Conservation (phyloP, 2,888 invertebrate species). For the Sminthurides aquaticus region DNA sequence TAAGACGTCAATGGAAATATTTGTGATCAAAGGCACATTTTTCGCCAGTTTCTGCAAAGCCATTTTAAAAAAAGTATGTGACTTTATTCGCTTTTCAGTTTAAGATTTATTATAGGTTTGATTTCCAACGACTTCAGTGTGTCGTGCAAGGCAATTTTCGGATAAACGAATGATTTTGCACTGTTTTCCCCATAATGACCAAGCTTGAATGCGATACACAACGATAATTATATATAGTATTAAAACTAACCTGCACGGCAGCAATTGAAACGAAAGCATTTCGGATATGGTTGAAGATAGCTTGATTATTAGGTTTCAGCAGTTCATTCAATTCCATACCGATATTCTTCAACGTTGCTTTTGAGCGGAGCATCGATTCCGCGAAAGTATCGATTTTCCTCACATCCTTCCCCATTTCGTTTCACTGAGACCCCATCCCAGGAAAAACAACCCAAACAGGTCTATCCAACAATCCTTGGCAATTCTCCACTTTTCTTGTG, state of each 20-base stretch:
- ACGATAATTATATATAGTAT: too few species aligned
- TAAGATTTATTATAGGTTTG: too few species aligned
- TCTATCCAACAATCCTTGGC: not conserved
- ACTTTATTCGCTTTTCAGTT: too few species aligned
- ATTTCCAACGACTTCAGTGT: constrained; percentile 66
- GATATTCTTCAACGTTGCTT: constrained; percentile 67
- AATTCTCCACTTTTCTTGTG: not conserved
- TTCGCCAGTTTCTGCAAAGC: too few species aligned
- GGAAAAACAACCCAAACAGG: constrained; percentile 48
- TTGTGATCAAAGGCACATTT: too few species aligned
- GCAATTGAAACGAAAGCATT: constrained; percentile 72
- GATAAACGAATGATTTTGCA: too few species aligned
- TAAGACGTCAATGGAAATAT: too few species aligned
- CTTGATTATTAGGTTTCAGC: constrained; percentile 55
- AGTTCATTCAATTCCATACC: constrained; percentile 72
- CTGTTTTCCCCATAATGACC: too few species aligned
- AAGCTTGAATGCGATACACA: too few species aligned
- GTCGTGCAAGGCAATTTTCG: constrained; percentile 77
- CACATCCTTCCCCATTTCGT: constrained; percentile 83
- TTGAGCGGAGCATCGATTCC: constrained; percentile 49
- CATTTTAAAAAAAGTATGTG: too few species aligned
- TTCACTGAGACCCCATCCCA: constrained; percentile 98
- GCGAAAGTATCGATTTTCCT: constrained; percentile 69
- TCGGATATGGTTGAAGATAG: constrained; percentile 64
- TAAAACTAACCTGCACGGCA: constrained; percentile 52